Base-by-base conservation (phyloP, 1,140 invertebrate genomes). In the Bombus difficillimus region DNA sequence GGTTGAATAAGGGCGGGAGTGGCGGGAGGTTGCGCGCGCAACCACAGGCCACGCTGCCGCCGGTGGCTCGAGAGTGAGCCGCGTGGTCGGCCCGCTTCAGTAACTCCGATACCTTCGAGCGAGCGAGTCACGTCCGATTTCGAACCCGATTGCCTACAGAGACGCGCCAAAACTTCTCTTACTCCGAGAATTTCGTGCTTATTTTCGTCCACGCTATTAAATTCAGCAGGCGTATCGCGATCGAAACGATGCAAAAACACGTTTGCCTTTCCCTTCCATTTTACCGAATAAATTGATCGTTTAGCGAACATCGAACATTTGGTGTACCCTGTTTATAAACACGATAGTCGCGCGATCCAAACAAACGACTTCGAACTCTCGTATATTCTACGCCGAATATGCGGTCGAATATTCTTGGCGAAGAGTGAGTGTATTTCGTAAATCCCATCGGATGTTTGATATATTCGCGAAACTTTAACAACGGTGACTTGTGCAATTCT, bases 1-100 rank as follows among this genome's bases (percentile, higher is more conserved):
- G 84, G 77, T 86, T 87, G 85, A 85, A 89, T 72, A 80, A 85
- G 83, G 78, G 88, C 81, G 87, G 76, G 83, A 89, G 89, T 82
- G 81, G 86, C 66, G 76, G 73, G 37, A 22, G 59, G 79, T 0
- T 93, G 93, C 93, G 93, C 92, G 92, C 93, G 93, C 93, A 93
- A 15, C 69, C 39, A 2, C 37, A 57, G 72, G 91, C 91, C 92
- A 93, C 90, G 93, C 92, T 92, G 91, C 88, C 86, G 84, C 85
- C 89, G 89, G 91, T 85, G 90, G 57, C n/a, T 76, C 34, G 79
- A 73, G 91, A 88, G 43, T 1, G 3, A n/a, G 90, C 92, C 92
- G 86, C 90, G 89, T 93, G 93, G 90, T 89, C 77, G 74, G 86
- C 39, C 66, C 59, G 76, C 79, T 71, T 91, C 89, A 93, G 93